Percentiles rank a stretch among this genome's conserved stretches.
Conservation (phyloP, 1,140 invertebrate genomes). For the Pogonomyrmex barbatus region DNA sequence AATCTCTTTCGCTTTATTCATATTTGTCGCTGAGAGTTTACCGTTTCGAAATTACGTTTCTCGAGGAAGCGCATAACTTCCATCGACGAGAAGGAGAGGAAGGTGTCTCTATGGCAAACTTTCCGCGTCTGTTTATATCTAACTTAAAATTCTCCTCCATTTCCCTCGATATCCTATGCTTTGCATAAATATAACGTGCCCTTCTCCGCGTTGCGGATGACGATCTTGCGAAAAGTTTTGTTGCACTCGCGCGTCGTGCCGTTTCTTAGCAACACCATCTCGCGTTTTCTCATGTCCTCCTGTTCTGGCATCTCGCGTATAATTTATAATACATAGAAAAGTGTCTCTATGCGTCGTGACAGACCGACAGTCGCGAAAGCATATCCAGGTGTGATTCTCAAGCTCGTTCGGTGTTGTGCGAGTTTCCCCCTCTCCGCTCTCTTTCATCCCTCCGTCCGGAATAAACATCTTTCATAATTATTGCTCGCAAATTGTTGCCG, state of each 20-base stretch:
- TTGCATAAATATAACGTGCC: slow-evolving; percentile 59
- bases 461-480: slow-evolving; percentile 79
- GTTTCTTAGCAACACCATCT: slow-evolving; percentile 53
- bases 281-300: background rate
- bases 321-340: slow-evolving; percentile 61
- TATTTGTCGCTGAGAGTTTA: slow-evolving; percentile 56
- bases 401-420: slow-evolving; percentile 47
- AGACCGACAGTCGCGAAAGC: slow-evolving; percentile 36
- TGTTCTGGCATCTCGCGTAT: slow-evolving; percentile 20
- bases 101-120: slow-evolving; percentile 12
- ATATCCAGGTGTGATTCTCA: slow-evolving; percentile 62
- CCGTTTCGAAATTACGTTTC: slow-evolving; percentile 34
- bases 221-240: slow-evolving; percentile 57
- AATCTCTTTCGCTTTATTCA: slow-evolving; percentile 41
- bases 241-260: slow-evolving; percentile 4
- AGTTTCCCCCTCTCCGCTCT: background rate
- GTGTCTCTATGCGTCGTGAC: background rate
- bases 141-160: slow-evolving; percentile 25
- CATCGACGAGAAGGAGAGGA: background rate
- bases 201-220: slow-evolving; percentile 18
- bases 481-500: slow-evolving; percentile 29
- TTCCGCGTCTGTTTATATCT: slow-evolving; percentile 11
- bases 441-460: slow-evolving; percentile 26
- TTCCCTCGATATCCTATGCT: slow-evolving; percentile 11
- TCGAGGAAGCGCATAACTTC: slow-evolving; percentile 37